phyloP scores from a whole-genome alignment of 2,888 invertebrate species.

The Notodonta ziczac region DNA sequence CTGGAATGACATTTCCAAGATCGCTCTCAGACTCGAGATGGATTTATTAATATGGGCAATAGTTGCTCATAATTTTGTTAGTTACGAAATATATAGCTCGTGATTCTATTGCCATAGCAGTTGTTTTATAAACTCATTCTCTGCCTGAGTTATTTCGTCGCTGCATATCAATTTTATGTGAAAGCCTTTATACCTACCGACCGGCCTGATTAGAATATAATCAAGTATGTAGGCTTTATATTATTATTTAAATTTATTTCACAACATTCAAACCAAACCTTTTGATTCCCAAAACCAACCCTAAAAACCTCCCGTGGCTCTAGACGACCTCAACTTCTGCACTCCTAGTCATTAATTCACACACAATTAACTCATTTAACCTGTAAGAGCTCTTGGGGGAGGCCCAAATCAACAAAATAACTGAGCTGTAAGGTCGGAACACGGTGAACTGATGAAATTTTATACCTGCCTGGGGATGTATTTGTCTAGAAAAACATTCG shows the following conservation, averaged over 20 bases:
- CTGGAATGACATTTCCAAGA: too few species aligned
- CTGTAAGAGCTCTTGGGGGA: conserved; percentile 35
- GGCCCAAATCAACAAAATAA: conserved; percentile 39
- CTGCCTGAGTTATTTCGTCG: too few species aligned
- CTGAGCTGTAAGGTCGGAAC: conserved; percentile 22
- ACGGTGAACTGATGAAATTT: conserved; percentile 21
- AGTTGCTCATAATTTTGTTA: too few species aligned
- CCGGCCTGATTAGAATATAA: too few species aligned
- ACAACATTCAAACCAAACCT: neutral
- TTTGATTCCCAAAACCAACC: neutral
- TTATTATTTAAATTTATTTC: neutral
- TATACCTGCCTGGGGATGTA: conserved; percentile 28
- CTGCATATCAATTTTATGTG: too few species aligned
- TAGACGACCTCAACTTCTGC: conserved; percentile 17
- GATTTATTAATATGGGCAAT: too few species aligned
- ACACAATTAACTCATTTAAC: conserved; percentile 40
- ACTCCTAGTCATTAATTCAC: conserved; percentile 19
- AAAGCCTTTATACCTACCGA: too few species aligned
- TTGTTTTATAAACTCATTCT: too few species aligned
- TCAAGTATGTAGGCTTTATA: too few species aligned
- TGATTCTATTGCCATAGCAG: too few species aligned
- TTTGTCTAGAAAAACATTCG: conserved; percentile 35
- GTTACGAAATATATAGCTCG: too few species aligned
- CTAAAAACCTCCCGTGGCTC: neutral
- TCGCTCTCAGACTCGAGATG: too few species aligned